Conservation (phyloP, 2,113 vertebrate genomes). For the Lanius ludovicianus region DNA sequence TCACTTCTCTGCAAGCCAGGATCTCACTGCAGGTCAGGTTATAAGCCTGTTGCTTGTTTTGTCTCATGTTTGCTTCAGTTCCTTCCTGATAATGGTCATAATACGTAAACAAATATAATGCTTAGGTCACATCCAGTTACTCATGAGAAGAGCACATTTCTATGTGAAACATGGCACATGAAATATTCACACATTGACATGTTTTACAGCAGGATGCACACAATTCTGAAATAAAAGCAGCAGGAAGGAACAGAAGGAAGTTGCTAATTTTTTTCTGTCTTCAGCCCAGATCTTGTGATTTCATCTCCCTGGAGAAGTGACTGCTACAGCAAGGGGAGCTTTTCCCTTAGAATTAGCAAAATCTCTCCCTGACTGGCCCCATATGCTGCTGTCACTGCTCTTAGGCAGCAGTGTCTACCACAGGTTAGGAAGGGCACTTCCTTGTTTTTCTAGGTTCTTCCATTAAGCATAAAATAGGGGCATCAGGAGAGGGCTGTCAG, state of each 20-base stretch:
- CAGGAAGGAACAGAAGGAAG: slow-evolving; percentile 55
- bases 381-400: not conserved
- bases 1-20: not conserved
- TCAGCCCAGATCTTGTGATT: not conserved
- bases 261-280: not conserved
- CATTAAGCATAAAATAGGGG: not conserved
- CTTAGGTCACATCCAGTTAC: slow-evolving; percentile 25
- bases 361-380: not conserved
- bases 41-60: not conserved
- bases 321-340: not conserved
- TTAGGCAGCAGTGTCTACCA: not conserved
- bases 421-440: not conserved
- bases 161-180: not conserved
- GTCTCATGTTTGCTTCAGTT: not conserved
- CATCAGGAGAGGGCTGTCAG: not conserved
- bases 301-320: slow-evolving; percentile 9
- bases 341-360: not conserved
- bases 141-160: not conserved
- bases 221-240: slow-evolving; percentile 4
- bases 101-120: not conserved
- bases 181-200: not conserved
- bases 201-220: not conserved
- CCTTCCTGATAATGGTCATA: not conserved
- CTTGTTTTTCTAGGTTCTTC: not conserved
- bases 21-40: not conserved